Conservation (phyloP, 2,888 invertebrate species). For the Mythimna vitellina region DNA sequence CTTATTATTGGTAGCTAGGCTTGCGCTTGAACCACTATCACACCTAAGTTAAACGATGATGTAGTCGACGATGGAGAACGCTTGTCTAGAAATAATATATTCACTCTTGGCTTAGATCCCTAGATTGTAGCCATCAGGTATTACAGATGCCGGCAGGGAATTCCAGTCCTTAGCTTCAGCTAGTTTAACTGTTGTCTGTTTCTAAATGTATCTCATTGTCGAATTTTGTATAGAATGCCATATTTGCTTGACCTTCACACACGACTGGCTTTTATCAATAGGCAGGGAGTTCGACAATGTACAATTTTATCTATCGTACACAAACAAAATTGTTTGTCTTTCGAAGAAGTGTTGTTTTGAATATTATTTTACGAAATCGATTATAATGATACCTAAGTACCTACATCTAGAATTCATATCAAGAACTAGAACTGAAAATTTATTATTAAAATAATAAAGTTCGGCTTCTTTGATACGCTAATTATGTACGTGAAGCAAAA, state of each 20-base stretch:
- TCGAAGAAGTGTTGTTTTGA: slow-evolving; percentile 33
- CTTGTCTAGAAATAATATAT: too few relatives aligned
- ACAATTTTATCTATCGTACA: slow-evolving; percentile 25
- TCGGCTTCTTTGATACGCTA: neutral
- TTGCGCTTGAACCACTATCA: too few relatives aligned
- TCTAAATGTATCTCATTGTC: slow-evolving; percentile 2
- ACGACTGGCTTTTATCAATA: slow-evolving; percentile 47
- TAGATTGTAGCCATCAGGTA: too few relatives aligned
- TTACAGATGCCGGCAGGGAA: too few relatives aligned
- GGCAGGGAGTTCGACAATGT: slow-evolving; percentile 1
- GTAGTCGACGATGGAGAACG: too few relatives aligned
- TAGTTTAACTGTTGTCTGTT: neutral
- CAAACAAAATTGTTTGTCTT: slow-evolving; percentile 20
- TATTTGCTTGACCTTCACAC: slow-evolving; percentile 51
- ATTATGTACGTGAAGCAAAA: slow-evolving; percentile 1
- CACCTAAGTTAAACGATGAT: too few relatives aligned
- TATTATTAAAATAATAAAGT: neutral
- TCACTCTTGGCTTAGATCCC: too few relatives aligned
- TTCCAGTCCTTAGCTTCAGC: neutral
- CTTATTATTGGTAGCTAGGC: too few relatives aligned
- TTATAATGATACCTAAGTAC: neutral
- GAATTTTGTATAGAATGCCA: slow-evolving; percentile 32
- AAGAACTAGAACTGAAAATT: slow-evolving; percentile 16
- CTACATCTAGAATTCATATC: slow-evolving; percentile 2
- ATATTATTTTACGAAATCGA: neutral